Base-by-base conservation (phyloP, 2,888 invertebrate genomes). In the Acleris sparsana region DNA sequence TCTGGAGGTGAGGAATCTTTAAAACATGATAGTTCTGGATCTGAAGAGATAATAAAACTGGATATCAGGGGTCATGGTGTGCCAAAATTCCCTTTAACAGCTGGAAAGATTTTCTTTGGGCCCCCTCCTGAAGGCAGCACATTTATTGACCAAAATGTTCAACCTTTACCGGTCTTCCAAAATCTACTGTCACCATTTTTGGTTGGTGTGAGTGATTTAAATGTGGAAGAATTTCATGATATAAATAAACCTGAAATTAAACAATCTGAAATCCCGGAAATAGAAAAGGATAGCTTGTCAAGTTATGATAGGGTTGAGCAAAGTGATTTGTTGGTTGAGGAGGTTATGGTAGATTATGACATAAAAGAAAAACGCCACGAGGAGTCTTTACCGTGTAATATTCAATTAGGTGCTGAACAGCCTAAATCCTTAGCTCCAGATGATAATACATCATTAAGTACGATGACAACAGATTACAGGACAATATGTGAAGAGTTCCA, bases 401-500 rank as follows among this genome's bases (percentile, higher is more conserved):
- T 13, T 39, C 39, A 9, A 39, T 39, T 39, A 39, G 39, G 39
- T 48, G 46, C 57, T 44, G 61, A 70, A 11, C 86, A 86, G 56
- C 85, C 86, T 2, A 92, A 89, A 69, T 91, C 90, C 1, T 80
- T 88, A 63, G 80, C 82, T 16, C 81, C 79, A 0, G 89, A 89
- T 29, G 92, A 92, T 55, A 86, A 85, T 13, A 79, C 83, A 69
- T 91, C 93, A 69, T 93, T 94, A 65, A 94, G 93, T 74, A 93
- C 94, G 6, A 89, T 94, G 73, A 94, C 95, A 11, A 95, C 95
- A 29, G 96, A 96, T 72, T 96, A 96, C 80, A 95, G 95, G 79
- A 95, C 95, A 18, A 92, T 95, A 62, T 94, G 95, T 77, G 95
- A 95, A 73, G 95, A 96, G 69, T 95, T 94, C 81, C 94, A 94